Percentiles rank a stretch among this genome's conserved stretches.
Evolutionary conservation across 2,888 invertebrate species (phyloP).

Genomic region (Yponomeuta sedellus): DNA sequence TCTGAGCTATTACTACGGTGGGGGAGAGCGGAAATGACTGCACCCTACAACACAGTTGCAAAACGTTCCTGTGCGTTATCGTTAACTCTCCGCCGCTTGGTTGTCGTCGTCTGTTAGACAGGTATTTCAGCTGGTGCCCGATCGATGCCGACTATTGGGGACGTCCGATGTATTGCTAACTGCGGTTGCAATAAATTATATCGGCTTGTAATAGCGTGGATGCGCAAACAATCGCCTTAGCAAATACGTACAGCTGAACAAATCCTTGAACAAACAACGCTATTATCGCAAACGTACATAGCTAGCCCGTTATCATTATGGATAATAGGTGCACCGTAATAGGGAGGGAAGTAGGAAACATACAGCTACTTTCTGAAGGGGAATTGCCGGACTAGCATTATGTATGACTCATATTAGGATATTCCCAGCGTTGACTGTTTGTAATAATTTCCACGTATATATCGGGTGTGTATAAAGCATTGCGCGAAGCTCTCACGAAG

Average conservation of each 20-base stretch:
- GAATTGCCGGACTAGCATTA: background rate
- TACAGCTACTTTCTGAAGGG: background rate
- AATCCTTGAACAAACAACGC: background rate
- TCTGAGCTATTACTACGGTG: background rate
- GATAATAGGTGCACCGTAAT: background rate
- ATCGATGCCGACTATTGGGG: background rate
- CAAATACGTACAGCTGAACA: background rate
- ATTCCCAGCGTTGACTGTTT: background rate
- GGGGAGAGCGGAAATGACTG: constrained; percentile 5
- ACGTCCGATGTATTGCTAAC: background rate
- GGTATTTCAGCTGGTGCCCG: background rate
- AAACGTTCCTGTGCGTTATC: background rate
- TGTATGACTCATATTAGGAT: background rate
- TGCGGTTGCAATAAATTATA: background rate
- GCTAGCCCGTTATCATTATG: background rate
- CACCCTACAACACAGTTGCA: background rate
- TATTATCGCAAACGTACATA: background rate
- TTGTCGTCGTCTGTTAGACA: background rate
- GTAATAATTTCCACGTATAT: background rate
- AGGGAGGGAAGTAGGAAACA: background rate
- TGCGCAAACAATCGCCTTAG: background rate
- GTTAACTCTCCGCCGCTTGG: background rate
- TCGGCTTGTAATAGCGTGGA: background rate
- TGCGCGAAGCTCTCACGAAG: background rate
- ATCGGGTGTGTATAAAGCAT: background rate